Evolutionary conservation across 2,888 invertebrate genomes (phyloP).

Genomic region (Drosophila mulleri): DNA sequence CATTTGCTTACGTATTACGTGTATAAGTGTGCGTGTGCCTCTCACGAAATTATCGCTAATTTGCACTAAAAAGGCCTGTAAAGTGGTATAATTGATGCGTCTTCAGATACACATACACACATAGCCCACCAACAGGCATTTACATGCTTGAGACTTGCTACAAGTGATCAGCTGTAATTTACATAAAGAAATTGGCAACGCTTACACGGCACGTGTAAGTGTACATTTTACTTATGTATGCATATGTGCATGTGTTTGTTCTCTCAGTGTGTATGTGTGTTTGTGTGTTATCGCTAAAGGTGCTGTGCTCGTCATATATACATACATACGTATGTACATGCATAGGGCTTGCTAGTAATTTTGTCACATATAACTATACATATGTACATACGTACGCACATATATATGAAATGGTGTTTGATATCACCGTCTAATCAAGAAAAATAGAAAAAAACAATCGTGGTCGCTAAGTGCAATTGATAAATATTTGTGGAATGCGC

Average conservation of each 20-base stretch:
- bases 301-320: constrained; percentile 21
- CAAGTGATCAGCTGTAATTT: constrained; percentile 69
- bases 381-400: neutral
- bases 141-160: constrained; percentile 17
- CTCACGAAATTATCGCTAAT: constrained; percentile 73
- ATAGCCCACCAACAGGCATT: neutral
- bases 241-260: constrained; percentile 12
- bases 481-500: constrained; percentile 43
- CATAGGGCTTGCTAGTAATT: constrained; percentile 15
- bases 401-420: constrained; percentile 32
- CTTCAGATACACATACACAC: constrained; percentile 28
- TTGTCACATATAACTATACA: constrained; percentile 11
- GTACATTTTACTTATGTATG: constrained; percentile 24
- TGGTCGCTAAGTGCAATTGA: constrained; percentile 25
- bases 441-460: constrained; percentile 28
- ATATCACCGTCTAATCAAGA: constrained; percentile 20
- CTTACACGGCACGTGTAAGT: constrained; percentile 63
- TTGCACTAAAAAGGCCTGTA: constrained; percentile 65
- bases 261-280: constrained; percentile 10
- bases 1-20: constrained; percentile 79
- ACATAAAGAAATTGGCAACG: constrained; percentile 66
- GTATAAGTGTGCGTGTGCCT: constrained; percentile 68
- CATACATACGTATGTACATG: neutral
- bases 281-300: constrained; percentile 50
- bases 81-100: constrained; percentile 59